Conservation (phyloP, 2,113 vertebrate genomes). For the Oncorhynchus tshawytscha region DNA sequence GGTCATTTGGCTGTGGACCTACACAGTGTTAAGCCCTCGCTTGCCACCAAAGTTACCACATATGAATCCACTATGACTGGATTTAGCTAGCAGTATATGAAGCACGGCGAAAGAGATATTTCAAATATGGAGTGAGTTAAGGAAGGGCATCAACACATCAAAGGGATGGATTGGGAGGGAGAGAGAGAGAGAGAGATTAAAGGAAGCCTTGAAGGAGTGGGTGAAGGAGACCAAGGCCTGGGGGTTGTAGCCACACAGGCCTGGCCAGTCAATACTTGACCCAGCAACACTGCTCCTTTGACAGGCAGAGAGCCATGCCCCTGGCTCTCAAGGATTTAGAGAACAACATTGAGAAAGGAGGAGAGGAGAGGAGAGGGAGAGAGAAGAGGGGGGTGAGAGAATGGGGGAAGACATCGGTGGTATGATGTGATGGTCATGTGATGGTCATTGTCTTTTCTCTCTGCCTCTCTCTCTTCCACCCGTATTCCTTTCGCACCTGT, state of each 20-base stretch:
- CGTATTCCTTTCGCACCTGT: constrained; percentile 2
- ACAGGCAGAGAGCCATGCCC: constrained; percentile 24
- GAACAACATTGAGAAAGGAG: constrained; percentile 53
- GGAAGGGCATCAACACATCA: constrained; percentile 71
- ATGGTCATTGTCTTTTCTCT: not conserved
- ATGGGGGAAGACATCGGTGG: not conserved
- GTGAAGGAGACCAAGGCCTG: constrained; percentile 71
- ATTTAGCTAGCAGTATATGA: constrained; percentile 67
- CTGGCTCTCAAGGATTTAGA: constrained; percentile 44
- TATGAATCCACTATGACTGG: constrained; percentile 61
- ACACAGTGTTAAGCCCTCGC: constrained; percentile 9
- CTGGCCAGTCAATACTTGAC: constrained; percentile 61
- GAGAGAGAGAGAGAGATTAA: constrained; percentile 71
- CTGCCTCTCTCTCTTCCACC: constrained; percentile 5
- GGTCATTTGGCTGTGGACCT: constrained; percentile 16
- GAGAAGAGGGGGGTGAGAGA: constrained; percentile 26
- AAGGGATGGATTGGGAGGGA: constrained; percentile 66
- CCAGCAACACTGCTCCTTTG: constrained; percentile 46
- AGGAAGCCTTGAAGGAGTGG: constrained; percentile 75
- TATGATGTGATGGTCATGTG: not conserved
- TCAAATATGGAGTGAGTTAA: constrained; percentile 75
- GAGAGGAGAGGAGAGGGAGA: not conserved
- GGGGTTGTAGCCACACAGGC: constrained; percentile 50
- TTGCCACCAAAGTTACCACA: not conserved
- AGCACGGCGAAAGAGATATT: constrained; percentile 31